Evolutionary conservation across 2,797 vertebrate genomes (phyloP).

Genomic region (Uromys caudimaculatus): DNA sequence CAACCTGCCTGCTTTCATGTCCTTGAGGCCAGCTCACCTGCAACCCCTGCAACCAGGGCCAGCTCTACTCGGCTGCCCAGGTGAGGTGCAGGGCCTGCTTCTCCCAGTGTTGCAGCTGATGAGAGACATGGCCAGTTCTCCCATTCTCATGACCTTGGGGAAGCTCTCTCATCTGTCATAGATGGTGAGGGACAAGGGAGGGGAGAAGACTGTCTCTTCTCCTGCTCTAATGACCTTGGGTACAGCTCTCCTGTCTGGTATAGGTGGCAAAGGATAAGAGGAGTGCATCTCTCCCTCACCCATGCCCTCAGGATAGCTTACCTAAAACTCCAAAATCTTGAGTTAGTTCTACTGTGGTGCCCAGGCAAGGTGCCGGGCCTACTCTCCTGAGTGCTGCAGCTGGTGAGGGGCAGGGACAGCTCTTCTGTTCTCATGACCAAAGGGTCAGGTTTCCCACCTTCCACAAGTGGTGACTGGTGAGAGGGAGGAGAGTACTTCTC

Average conservation of each 20-base stretch:
- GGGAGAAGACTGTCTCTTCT: neutral
- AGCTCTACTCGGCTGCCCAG: neutral
- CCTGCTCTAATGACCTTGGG: neutral
- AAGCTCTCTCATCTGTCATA: neutral
- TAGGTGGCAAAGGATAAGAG: neutral
- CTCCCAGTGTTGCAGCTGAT: neutral
- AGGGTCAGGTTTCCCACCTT: neutral
- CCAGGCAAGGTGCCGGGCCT: neutral
- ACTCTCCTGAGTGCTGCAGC: neutral
- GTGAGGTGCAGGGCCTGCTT: neutral
- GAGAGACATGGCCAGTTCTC: neutral
- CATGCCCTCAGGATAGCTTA: neutral
- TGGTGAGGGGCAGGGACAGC: neutral
- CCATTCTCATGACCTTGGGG: neutral
- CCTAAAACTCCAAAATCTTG: neutral
- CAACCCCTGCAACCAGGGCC: neutral
- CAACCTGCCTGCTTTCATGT: neutral
- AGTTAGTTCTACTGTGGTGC: neutral
- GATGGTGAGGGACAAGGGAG: neutral
- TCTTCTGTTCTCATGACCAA: neutral
- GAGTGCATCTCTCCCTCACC: neutral
- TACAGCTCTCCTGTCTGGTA: neutral
- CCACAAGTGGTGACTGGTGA: neutral
- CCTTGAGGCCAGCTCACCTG: neutral
- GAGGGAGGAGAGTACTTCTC: neutral